Percentiles rank a stretch among this genome's conserved stretches.
These are phyloP conservation scores for Dreissena rostriformis DNA, from an alignment of 1,140 invertebrate species.

Conservation along the genomic window DNA sequence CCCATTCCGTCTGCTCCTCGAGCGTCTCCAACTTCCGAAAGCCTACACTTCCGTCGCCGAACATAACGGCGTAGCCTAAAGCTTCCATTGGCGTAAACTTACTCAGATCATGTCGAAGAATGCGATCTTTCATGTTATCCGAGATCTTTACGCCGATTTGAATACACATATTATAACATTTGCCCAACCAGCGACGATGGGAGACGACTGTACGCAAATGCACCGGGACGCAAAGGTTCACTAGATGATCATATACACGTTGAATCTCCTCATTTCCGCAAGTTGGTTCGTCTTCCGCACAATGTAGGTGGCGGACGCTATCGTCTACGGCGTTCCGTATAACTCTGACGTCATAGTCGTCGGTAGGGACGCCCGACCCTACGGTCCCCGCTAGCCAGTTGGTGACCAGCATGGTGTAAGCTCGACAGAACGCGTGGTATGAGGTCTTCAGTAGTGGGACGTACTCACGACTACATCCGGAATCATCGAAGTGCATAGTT, in stretches of 20 bases:
- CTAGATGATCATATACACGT: constrained; percentile 19
- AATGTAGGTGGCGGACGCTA: background rate
- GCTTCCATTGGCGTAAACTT: constrained; percentile 44
- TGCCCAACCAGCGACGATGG: constrained; percentile 33
- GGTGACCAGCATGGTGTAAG: background rate
- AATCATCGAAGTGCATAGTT: background rate
- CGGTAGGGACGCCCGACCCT: constrained; percentile 13
- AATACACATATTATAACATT: constrained; percentile 8
- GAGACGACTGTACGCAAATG: constrained; percentile 27
- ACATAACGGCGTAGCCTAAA: constrained; percentile 52
- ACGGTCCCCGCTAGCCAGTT: constrained; percentile 44
- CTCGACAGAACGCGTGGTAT: background rate
- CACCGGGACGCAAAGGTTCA: constrained; percentile 16
- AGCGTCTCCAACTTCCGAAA: constrained; percentile 25
- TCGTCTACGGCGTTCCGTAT: background rate
- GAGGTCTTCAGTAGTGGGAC: constrained; percentile 19
- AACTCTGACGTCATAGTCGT: constrained; percentile 10
- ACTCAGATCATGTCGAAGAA: constrained; percentile 40
- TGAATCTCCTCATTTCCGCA: background rate
- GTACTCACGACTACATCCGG: background rate
- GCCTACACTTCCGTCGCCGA: constrained; percentile 26
- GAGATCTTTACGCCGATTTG: constrained; percentile 34
- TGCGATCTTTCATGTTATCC: constrained; percentile 27
- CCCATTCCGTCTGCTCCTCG: constrained; percentile 46
- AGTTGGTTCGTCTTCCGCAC: background rate